Conservation (phyloP, 2,797 vertebrate species). For the Rhinichthys osculus region DNA sequence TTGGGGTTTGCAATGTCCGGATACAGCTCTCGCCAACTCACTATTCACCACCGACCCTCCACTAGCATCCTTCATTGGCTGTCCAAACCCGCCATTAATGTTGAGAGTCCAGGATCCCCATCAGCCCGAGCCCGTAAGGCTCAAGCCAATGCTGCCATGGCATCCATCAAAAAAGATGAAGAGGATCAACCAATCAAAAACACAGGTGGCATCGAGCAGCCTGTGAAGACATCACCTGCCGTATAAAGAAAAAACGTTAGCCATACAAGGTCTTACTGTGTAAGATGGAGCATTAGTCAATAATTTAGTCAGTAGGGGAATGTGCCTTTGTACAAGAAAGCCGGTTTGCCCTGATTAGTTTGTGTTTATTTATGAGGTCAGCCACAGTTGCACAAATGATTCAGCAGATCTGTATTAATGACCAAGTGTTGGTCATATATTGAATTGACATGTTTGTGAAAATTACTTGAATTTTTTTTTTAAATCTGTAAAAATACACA, state of each 20-base stretch:
- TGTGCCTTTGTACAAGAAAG: conserved; percentile 38
- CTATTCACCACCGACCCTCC: conserved; percentile 76
- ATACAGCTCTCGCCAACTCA: conserved; percentile 78
- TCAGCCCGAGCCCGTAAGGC: not conserved
- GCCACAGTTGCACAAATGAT: not conserved
- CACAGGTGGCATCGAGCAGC: not conserved
- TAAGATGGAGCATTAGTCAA: conserved; percentile 20
- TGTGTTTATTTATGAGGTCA: not conserved
- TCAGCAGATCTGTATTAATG: conserved; percentile 10
- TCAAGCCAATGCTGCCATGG: conserved; percentile 10
- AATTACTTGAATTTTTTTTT: not conserved
- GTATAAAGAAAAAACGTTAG: not conserved
- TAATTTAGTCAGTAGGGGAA: conserved; percentile 8
- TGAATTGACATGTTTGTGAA: not conserved
- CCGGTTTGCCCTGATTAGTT: not conserved
- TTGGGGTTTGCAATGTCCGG: conserved; percentile 78
- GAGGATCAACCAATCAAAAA: conserved; percentile 15
- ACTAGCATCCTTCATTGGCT: conserved; percentile 72
- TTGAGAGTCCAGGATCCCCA: not conserved
- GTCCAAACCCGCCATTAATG: conserved; percentile 21
- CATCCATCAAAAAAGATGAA: conserved; percentile 8
- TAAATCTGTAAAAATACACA: not conserved
- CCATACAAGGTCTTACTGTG: conserved; percentile 20
- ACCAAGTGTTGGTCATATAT: not conserved
- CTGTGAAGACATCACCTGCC: conserved; percentile 1